Evolutionary conservation across 2,113 vertebrate species (phyloP), one percentile per base, ranked within the genome.

Genomic region (Leuciscus idus): DNA sequence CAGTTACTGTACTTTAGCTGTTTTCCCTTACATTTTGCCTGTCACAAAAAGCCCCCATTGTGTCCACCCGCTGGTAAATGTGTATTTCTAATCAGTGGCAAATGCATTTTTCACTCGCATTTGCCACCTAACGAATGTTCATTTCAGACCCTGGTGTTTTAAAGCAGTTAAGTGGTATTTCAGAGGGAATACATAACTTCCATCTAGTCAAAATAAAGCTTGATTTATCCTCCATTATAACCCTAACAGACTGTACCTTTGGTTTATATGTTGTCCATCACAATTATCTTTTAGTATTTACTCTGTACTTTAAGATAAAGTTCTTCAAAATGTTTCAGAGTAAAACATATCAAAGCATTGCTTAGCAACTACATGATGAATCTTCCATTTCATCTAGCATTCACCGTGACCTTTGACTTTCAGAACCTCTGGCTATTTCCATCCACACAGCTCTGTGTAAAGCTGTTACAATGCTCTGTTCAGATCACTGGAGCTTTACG

Each of bases 401-500:
- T 12, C 26, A 33, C 15, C 6, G 50, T 4, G 33, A 23, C 28
- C 30, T 78, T 78, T 78, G 75, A 57, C 75, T 23, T 78, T 0
- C 8, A 39, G 12, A 80, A 80, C 77, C 55, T 43, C 5, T 59
- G 55, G 77, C 23, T 80, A 26, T 62, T 62, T 23, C 43, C 57
- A 43, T 61, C 26, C 57, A 9, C 30, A 11, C 75, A 11, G 12
- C 33, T 43, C 33, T 17, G 3, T 26, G 4, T 62, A 43, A 80
- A 61, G 10, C 76, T 2, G 26, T 57, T 36, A 19, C 46, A 33
- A 19, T 1, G 15, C 4, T 68, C 26, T 70, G 62, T 50, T 48
- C 64, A n/a, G 55, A 57, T 36, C 66, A 52, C 82, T 39, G 64
- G 46, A 84, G 82, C 64, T 26, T 72, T 73, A 73, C 48, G 0